Percentiles rank a stretch among this genome's conserved stretches.
phyloP scores from a whole-genome alignment of 2,888 invertebrate genomes.

The Ectemnius cavifrons region DNA sequence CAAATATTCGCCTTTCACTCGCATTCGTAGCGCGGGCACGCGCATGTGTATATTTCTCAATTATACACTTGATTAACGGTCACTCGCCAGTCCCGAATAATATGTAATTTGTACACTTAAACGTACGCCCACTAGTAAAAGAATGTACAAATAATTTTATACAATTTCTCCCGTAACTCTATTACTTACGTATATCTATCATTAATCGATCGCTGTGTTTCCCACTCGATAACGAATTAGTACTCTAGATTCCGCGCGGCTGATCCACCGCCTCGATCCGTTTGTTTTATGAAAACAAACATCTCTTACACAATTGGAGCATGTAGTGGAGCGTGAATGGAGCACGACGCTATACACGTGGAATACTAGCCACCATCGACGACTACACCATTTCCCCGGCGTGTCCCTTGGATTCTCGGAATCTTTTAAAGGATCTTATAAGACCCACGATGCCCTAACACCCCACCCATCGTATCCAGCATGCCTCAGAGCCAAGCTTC shows the following conservation, averaged over 20 bases:
- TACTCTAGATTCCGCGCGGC: slow-evolving; percentile 13
- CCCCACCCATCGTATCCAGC: background rate
- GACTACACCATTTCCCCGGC: background rate
- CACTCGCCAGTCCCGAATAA: slow-evolving; percentile 40
- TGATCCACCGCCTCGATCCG: slow-evolving; percentile 6
- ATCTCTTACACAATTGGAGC: slow-evolving; percentile 20
- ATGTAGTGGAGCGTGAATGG: slow-evolving; percentile 29
- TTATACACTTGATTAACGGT: slow-evolving; percentile 24
- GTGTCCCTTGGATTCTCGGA: background rate
- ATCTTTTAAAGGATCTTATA: background rate
- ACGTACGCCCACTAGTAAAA: slow-evolving; percentile 62
- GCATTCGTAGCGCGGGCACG: slow-evolving; percentile 19
- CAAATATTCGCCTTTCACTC: slow-evolving; percentile 39
- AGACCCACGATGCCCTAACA: background rate
- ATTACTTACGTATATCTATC: background rate
- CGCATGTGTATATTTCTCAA: slow-evolving; percentile 30
- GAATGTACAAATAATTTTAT: slow-evolving; percentile 70
- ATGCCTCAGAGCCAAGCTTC: slow-evolving; percentile 5
- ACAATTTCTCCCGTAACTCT: slow-evolving; percentile 49
- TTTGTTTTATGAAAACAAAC: slow-evolving; percentile 34
- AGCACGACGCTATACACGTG: slow-evolving; percentile 22
- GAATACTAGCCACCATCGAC: slow-evolving; percentile 25
- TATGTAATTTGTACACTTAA: slow-evolving; percentile 75
- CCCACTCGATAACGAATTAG: slow-evolving; percentile 20
- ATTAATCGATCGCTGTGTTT: background rate